These are phyloP conservation scores for Drosophila mimetica DNA, from an alignment of 2,888 invertebrate genomes.

Conservation along the genomic window DNA sequence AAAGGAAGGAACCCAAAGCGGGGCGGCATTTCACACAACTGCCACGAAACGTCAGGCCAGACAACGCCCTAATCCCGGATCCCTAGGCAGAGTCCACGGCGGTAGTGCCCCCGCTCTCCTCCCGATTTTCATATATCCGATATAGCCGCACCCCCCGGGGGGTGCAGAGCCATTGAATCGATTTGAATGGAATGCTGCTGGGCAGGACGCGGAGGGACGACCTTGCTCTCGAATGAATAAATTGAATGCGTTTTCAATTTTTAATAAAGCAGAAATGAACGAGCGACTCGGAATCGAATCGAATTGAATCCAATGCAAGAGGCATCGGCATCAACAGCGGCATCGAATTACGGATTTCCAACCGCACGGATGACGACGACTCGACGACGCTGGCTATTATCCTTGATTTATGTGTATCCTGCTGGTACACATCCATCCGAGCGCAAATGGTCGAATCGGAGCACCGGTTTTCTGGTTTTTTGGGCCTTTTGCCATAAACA, in stretches of 20 bases:
- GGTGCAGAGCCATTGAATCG: constrained; percentile 58
- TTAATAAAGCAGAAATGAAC: constrained; percentile 67
- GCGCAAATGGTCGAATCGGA: not conserved
- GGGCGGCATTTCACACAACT: constrained; percentile 69
- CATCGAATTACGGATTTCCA: constrained; percentile 75
- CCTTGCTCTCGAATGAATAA: constrained; percentile 73
- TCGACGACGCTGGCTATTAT: constrained; percentile 75
- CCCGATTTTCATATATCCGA: constrained; percentile 8
- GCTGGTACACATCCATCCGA: constrained; percentile 52
- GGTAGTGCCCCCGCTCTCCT: not conserved
- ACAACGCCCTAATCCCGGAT: constrained; percentile 68
- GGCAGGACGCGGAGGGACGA: constrained; percentile 44
- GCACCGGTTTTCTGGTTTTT: constrained; percentile 20
- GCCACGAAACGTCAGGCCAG: constrained; percentile 75
- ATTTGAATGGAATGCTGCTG: constrained; percentile 51
- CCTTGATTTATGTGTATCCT: constrained; percentile 78
- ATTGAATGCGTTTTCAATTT: constrained; percentile 79
- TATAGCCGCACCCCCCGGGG: constrained; percentile 44
- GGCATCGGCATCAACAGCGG: constrained; percentile 51
- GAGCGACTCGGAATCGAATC: constrained; percentile 20
- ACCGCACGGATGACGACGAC: constrained; percentile 67
- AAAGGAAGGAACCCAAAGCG: constrained; percentile 26
- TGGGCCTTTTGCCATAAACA: constrained; percentile 68
- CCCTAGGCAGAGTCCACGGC: constrained; percentile 17
- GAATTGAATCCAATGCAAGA: constrained; percentile 63